phyloP scores from a whole-genome alignment of 2,888 invertebrate genomes.

The Asteroscopus sphinx region DNA sequence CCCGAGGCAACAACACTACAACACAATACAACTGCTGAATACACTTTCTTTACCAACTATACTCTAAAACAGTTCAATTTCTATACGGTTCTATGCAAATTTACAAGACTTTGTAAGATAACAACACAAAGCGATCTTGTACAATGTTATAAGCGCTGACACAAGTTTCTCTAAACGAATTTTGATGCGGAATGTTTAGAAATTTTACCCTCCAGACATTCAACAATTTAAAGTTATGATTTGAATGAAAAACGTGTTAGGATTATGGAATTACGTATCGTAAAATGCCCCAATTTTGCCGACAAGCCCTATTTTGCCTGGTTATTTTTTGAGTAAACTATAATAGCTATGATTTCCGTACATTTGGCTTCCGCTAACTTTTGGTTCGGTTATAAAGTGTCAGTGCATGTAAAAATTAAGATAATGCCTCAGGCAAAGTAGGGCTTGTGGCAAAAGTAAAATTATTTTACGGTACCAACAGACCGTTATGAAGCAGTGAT shows the following conservation, averaged over 20 bases:
- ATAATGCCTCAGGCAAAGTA: no score
- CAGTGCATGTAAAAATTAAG: no score
- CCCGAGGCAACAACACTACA: background rate
- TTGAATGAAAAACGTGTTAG: conserved; percentile 3
- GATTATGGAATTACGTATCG: no score
- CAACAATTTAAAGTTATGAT: conserved; percentile 1
- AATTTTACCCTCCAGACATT: conserved; percentile 9
- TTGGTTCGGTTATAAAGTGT: no score
- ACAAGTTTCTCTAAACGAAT: conserved; percentile 15
- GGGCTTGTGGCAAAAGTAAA: no score
- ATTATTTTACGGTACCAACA: no score
- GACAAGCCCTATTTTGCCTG: no score
- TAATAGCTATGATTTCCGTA: no score
- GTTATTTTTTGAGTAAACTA: no score
- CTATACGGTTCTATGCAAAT: conserved; percentile 32
- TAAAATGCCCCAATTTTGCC: no score
- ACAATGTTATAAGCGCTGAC: conserved; percentile 32
- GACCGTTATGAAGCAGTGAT: no score
- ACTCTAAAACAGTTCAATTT: conserved; percentile 34
- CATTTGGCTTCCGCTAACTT: no score
- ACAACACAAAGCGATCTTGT: conserved; percentile 22
- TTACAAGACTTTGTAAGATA: conserved; percentile 20
- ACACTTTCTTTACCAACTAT: background rate
- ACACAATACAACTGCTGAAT: background rate
- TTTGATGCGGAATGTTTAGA: conserved; percentile 24